A percentile compares a stretch with the other conserved stretches of the same genome.
Conservation (phyloP, 2,113 vertebrate genomes). For the Malurus alboscapulatus region DNA sequence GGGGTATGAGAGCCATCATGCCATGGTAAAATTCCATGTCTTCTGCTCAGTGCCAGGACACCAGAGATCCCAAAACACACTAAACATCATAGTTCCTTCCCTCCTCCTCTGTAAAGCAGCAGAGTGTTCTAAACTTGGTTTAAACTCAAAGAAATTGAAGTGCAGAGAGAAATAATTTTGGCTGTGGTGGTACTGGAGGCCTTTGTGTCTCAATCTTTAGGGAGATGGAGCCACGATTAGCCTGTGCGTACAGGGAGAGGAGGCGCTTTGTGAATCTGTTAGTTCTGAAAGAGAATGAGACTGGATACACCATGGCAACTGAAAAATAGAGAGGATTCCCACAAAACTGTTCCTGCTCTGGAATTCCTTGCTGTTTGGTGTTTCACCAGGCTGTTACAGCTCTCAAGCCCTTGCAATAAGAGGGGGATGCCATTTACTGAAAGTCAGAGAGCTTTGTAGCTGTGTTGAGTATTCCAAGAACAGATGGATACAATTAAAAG, state of each 20-base stretch:
- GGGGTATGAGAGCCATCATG: not conserved
- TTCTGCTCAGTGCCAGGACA: not conserved
- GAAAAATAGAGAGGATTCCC: not conserved
- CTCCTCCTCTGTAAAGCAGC: not conserved
- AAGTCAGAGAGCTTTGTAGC: not conserved
- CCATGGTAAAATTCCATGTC: not conserved
- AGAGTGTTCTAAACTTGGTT: not conserved
- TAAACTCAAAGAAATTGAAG: not conserved
- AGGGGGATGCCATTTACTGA: not conserved
- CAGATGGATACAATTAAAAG: conserved; percentile 13
- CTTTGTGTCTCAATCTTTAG: not conserved
- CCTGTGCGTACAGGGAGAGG: not conserved
- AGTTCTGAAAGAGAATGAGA: not conserved
- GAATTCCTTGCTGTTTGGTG: not conserved
- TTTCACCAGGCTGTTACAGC: not conserved
- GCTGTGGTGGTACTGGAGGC: not conserved
- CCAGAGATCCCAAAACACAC: not conserved
- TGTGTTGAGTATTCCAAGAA: not conserved
- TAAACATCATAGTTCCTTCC: not conserved
- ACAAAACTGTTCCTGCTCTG: not conserved
- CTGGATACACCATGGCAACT: not conserved
- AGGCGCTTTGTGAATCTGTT: fast-evolving
- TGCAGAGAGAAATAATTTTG: not conserved
- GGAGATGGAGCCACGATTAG: not conserved
- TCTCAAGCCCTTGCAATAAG: not conserved